phyloP scores from a whole-genome alignment of 2,888 invertebrate species.

The Agonopterix alstromeriana region DNA sequence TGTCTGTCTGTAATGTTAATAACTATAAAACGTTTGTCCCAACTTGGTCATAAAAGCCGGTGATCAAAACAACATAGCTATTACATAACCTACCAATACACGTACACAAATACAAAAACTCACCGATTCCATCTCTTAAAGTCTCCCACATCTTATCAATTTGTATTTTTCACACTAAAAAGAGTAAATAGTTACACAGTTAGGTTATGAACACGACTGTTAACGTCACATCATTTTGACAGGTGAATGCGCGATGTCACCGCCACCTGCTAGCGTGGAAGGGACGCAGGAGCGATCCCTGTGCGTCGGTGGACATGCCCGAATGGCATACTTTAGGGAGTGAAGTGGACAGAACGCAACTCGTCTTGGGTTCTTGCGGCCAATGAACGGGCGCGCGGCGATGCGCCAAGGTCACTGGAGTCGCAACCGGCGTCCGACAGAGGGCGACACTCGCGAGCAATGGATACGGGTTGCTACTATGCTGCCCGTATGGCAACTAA shows the following conservation, averaged over 20 bases:
- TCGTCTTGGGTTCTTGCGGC: constrained; percentile 57
- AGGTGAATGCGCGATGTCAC: constrained; percentile 52
- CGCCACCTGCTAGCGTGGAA: constrained; percentile 38
- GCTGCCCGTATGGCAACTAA: constrained; percentile 71
- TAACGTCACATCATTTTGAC: constrained; percentile 66
- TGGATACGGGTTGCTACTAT: constrained; percentile 49
- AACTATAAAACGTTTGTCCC: constrained; percentile 44
- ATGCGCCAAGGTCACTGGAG: constrained; percentile 62
- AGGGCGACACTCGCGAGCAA: constrained; percentile 44
- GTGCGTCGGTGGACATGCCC: constrained; percentile 31
- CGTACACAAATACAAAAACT: constrained; percentile 30
- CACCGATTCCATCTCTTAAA: constrained; percentile 46
- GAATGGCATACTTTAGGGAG: constrained; percentile 56
- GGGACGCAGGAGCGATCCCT: constrained; percentile 36
- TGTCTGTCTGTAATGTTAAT: constrained; percentile 65
- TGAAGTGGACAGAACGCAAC: constrained; percentile 32
- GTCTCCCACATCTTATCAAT: constrained; percentile 48
- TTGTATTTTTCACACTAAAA: constrained; percentile 41
- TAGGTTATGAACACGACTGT: constrained; percentile 50
- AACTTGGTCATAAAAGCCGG: constrained; percentile 21
- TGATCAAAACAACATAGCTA: constrained; percentile 48
- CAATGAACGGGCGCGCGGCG: constrained; percentile 63
- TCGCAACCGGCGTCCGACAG: constrained; percentile 42
- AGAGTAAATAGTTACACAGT: constrained; percentile 34
- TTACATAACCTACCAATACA: constrained; percentile 13